phyloP scores from a whole-genome alignment of 1,140 invertebrate species.

The Drosophila pandora region DNA sequence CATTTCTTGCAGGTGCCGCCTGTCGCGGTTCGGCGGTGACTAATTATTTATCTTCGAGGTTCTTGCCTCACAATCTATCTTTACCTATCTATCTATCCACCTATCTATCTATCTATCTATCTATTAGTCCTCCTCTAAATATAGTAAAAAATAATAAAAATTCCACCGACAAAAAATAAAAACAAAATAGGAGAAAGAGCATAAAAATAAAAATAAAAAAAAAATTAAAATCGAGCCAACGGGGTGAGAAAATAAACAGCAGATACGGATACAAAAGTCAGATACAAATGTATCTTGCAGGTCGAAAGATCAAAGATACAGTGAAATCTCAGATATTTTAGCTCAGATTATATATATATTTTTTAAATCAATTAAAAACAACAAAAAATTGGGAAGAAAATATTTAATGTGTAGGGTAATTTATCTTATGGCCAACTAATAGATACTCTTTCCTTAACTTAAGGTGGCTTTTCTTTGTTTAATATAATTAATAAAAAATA shows the following conservation, averaged over 20 bases:
- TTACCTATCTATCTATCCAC: too few relatives aligned
- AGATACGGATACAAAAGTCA: slow-evolving; percentile 31
- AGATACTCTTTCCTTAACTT: too few relatives aligned
- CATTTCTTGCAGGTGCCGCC: slow-evolving; percentile 44
- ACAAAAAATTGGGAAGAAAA: neutral
- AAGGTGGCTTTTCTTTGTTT: too few relatives aligned
- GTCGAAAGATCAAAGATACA: slow-evolving; percentile 15
- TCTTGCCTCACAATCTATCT: neutral
- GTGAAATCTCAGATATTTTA: neutral
- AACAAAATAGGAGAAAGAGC: slow-evolving; percentile 8
- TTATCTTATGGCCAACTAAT: too few relatives aligned
- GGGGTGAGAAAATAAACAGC: slow-evolving; percentile 44
- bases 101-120: too few relatives aligned
- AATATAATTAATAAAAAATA: too few relatives aligned
- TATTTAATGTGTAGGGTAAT: too few relatives aligned
- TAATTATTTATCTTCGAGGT: slow-evolving; percentile 37
- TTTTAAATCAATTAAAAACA: neutral
- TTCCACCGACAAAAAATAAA: slow-evolving; percentile 22
- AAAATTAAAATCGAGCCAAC: slow-evolving; percentile 18
- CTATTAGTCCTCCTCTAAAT: slow-evolving; percentile 41
- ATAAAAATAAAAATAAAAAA: slow-evolving; percentile 10
- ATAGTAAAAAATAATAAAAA: slow-evolving; percentile 63
- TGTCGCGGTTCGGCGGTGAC: slow-evolving; percentile 21
- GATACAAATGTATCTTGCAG: slow-evolving; percentile 10
- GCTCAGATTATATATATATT: neutral